Conservation (phyloP, 2,888 invertebrate genomes). For the Apamea epomidion region DNA sequence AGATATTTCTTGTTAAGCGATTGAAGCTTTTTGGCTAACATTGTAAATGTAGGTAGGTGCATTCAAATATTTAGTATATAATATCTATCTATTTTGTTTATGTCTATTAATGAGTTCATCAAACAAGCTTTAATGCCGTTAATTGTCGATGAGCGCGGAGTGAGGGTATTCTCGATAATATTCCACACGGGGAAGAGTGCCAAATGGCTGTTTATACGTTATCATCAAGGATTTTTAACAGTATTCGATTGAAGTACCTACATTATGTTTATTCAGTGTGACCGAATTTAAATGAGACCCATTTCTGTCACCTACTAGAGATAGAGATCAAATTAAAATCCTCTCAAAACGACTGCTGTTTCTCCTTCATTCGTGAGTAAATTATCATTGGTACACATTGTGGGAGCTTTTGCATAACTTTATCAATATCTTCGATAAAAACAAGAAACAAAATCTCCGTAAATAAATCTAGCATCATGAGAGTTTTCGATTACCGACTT, state of each 20-base stretch:
- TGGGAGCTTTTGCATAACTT: background rate
- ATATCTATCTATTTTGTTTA: slow-evolving; percentile 15
- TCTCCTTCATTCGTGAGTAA: background rate
- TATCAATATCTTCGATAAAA: slow-evolving; percentile 35
- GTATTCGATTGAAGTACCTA: slow-evolving; percentile 68
- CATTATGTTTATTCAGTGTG: slow-evolving; percentile 35
- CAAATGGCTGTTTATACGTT: slow-evolving; percentile 75
- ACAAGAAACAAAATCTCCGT: slow-evolving; percentile 33
- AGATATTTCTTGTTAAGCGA: slow-evolving; percentile 6
- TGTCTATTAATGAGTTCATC: slow-evolving; percentile 74
- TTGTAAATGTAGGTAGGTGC: background rate
- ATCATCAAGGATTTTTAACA: slow-evolving; percentile 76
- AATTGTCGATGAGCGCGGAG: slow-evolving; percentile 75
- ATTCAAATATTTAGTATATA: slow-evolving; percentile 13
- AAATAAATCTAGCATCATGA: slow-evolving; percentile 51
- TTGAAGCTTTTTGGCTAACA: background rate
- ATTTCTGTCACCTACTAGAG: slow-evolving; percentile 10
- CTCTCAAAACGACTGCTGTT: background rate
- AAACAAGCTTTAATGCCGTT: slow-evolving; percentile 67
- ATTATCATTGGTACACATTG: background rate
- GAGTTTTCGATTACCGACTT: slow-evolving; percentile 39
- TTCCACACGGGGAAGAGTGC: slow-evolving; percentile 77
- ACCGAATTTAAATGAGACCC: slow-evolving; percentile 24
- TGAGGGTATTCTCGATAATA: slow-evolving; percentile 78
- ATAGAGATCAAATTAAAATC: background rate